These are phyloP conservation scores for Mus minutoides DNA, from an alignment of 2,797 vertebrate genomes.

Conservation along the genomic window DNA sequence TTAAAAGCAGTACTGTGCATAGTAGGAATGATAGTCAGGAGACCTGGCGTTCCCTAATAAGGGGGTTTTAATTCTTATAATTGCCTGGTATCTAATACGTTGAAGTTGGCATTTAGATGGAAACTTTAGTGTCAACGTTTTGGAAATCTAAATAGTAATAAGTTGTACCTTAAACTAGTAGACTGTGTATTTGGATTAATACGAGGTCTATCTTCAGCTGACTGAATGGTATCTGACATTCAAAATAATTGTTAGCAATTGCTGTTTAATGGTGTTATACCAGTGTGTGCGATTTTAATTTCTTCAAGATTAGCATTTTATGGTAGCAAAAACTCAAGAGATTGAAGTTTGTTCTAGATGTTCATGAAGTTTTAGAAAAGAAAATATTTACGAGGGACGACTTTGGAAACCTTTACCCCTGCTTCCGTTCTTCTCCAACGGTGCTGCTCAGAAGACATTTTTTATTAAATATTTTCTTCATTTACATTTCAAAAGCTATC, in stretches of 20 bases:
- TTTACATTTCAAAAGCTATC: no score
- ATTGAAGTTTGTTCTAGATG: background rate
- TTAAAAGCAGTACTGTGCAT: background rate
- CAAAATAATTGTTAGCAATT: background rate
- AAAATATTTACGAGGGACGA: background rate
- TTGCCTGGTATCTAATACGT: background rate
- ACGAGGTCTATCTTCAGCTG: background rate
- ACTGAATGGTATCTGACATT: background rate
- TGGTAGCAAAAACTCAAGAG: background rate
- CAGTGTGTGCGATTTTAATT: slow-evolving; percentile 8
- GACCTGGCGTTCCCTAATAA: background rate
- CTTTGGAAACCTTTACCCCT: background rate
- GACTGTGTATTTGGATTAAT: background rate
- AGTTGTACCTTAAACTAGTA: slow-evolving; percentile 9
- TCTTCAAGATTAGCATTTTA: slow-evolving; percentile 3
- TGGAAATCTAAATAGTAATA: background rate
- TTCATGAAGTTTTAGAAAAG: background rate
- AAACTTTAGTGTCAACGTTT: background rate
- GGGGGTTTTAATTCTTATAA: background rate
- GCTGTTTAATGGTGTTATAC: background rate
- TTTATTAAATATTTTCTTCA: background rate
- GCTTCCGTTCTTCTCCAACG: background rate
- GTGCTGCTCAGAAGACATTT: background rate
- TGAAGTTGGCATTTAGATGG: background rate
- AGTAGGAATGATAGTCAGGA: slow-evolving; percentile 5